Evolutionary conservation across 2,888 invertebrate genomes (phyloP).

Genomic region (Acrobasis suavella): DNA sequence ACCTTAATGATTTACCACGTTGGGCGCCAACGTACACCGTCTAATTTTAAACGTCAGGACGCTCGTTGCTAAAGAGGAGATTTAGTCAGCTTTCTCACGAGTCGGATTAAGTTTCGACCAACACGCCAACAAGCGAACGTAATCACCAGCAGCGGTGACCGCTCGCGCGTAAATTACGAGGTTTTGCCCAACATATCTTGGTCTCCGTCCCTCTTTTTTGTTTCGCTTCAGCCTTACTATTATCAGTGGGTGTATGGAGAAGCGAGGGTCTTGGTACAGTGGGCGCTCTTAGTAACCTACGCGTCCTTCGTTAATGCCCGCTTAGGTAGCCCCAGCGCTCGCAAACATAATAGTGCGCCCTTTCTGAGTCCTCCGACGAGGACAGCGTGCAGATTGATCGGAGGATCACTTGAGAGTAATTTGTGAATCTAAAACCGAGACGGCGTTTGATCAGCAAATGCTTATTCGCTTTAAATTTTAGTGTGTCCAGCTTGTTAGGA

Average conservation of each 20-base stretch:
- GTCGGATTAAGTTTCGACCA: constrained; percentile 65
- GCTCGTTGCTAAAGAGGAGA: constrained; percentile 33
- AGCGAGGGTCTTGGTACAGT: constrained; percentile 46
- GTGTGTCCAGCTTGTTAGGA: no score
- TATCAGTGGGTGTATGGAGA: constrained; percentile 31
- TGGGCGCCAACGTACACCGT: constrained; percentile 44
- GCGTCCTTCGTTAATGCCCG: constrained; percentile 76
- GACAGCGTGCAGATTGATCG: constrained; percentile 65
- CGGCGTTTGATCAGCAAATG: constrained; percentile 14
- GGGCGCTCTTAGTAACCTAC: constrained; percentile 59
- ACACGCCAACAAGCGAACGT: constrained; percentile 68
- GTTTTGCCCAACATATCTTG: constrained; percentile 47
- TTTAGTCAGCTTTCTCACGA: constrained; percentile 48
- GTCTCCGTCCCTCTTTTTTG: constrained; percentile 32
- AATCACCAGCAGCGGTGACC: constrained; percentile 76
- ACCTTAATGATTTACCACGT: constrained; percentile 65
- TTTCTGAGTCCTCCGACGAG: constrained; percentile 57
- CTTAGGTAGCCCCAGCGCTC: constrained; percentile 68
- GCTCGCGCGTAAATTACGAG: constrained; percentile 78
- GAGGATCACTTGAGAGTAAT: constrained; percentile 41
- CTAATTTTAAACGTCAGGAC: constrained; percentile 41
- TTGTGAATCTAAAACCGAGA: constrained; percentile 28
- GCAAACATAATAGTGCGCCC: constrained; percentile 69
- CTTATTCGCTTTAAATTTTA: not conserved
- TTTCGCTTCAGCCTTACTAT: not conserved